Conservation (phyloP, 2,113 vertebrate genomes). For the Amblyornis subalaris region DNA sequence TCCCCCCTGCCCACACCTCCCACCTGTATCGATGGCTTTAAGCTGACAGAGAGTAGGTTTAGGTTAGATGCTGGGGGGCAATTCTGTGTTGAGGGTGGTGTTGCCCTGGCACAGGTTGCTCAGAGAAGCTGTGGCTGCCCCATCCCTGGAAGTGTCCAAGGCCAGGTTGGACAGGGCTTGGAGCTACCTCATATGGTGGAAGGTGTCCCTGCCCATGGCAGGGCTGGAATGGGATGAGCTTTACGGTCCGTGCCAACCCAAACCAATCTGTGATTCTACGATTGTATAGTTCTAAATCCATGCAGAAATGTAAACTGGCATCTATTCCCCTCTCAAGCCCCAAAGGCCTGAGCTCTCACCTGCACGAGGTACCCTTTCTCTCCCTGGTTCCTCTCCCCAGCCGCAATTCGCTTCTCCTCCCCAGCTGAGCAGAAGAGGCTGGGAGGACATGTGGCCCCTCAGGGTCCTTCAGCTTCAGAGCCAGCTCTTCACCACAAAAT, state of each 20-base stretch:
- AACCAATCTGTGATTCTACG: background rate
- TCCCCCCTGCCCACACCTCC: background rate
- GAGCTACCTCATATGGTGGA: fast-evolving
- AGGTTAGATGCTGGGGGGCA: background rate
- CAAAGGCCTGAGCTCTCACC: background rate
- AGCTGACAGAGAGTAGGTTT: background rate
- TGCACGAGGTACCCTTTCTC: background rate
- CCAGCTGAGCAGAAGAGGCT: background rate
- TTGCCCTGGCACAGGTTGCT: background rate
- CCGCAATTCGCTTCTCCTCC: background rate
- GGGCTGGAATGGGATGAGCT: too few species aligned
- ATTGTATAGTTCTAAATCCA: background rate
- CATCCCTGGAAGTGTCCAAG: background rate
- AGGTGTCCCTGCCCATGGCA: background rate
- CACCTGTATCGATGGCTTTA: background rate
- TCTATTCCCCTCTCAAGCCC: background rate
- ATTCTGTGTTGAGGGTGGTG: background rate
- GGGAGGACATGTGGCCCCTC: background rate
- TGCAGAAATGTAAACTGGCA: background rate
- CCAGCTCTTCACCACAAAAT: background rate
- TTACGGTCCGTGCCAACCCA: background rate
- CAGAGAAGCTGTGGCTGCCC: background rate
- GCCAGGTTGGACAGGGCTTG: fast-evolving
- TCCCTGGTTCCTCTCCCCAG: background rate
- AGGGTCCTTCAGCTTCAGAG: background rate